Evolutionary conservation across 2,888 invertebrate genomes (phyloP).

Genomic region (Hylaea fasciaria): DNA sequence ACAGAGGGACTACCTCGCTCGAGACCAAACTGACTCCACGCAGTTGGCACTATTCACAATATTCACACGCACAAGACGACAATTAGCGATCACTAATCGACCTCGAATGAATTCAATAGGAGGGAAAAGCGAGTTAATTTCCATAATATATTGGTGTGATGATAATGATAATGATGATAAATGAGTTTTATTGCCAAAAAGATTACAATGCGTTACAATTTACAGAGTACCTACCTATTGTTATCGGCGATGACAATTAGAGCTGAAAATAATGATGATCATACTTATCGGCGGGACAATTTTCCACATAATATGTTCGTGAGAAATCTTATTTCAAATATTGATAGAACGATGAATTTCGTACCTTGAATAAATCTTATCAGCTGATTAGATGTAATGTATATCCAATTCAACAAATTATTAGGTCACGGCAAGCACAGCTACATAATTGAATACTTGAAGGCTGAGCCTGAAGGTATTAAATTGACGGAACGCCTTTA

Average conservation of each 20-base stretch:
- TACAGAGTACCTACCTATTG: too few relatives aligned
- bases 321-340: background rate
- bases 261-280: background rate
- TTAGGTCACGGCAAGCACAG: background rate
- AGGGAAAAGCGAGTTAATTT: background rate
- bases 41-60: background rate
- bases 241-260: background rate
- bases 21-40: too few relatives aligned
- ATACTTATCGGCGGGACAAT: background rate
- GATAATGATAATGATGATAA: too few relatives aligned
- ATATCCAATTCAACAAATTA: background rate
- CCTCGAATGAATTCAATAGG: background rate
- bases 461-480: too few relatives aligned
- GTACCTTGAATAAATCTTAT: conserved; percentile 7
- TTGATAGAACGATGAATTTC: conserved; percentile 12
- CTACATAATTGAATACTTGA: background rate
- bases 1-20: too few relatives aligned
- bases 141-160: background rate
- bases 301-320: background rate
- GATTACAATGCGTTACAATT: too few relatives aligned
- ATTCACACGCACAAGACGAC: background rate
- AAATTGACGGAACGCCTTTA: too few relatives aligned
- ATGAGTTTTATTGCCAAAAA: too few relatives aligned
- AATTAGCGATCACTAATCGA: background rate
- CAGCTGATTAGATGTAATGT: background rate